Evolutionary conservation across 2,797 vertebrate genomes (phyloP).

Genomic region (Pangasius larnaudii): DNA sequence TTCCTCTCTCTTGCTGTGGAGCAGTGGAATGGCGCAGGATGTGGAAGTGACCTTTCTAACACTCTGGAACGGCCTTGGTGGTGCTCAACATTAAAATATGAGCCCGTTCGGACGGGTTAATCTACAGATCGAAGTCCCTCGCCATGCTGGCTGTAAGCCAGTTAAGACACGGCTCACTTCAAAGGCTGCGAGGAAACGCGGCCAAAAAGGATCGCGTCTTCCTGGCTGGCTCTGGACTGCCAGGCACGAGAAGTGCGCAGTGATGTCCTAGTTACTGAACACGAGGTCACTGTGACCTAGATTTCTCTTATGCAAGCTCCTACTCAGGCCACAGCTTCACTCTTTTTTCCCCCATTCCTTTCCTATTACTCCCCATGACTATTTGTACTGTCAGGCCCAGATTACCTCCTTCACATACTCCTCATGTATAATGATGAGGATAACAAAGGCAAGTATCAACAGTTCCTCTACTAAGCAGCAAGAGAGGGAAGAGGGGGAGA

Average conservation of each 20-base stretch:
- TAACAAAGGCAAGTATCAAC: slow-evolving; percentile 82
- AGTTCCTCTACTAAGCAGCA: slow-evolving; percentile 80
- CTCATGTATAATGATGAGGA: slow-evolving; percentile 78
- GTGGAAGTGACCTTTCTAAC: slow-evolving; percentile 49
- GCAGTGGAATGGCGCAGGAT: slow-evolving; percentile 34
- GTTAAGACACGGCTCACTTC: slow-evolving; percentile 74
- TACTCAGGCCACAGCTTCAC: neutral
- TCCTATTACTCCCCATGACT: slow-evolving; percentile 60
- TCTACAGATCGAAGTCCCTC: slow-evolving; percentile 72
- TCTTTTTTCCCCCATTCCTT: slow-evolving; percentile 44
- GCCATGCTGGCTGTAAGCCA: slow-evolving; percentile 70
- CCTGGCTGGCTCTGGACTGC: slow-evolving; percentile 66
- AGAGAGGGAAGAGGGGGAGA: slow-evolving; percentile 33
- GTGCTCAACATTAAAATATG: slow-evolving; percentile 47
- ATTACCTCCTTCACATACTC: slow-evolving; percentile 77
- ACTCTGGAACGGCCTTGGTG: slow-evolving; percentile 50
- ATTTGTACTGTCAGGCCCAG: slow-evolving; percentile 73
- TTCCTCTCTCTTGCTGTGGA: slow-evolving; percentile 21
- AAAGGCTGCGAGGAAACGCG: slow-evolving; percentile 74
- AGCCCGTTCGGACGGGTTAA: slow-evolving; percentile 69
- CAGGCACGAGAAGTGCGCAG: slow-evolving; percentile 67
- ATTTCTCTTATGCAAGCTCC: slow-evolving; percentile 64
- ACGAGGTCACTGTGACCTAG: slow-evolving; percentile 82
- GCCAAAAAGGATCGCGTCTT: slow-evolving; percentile 74
- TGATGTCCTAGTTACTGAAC: slow-evolving; percentile 79